Evolutionary conservation across 2,113 vertebrate genomes (phyloP), one percentile per base, ranked within the genome.

Genomic region (Otolemur garnettii): DNA sequence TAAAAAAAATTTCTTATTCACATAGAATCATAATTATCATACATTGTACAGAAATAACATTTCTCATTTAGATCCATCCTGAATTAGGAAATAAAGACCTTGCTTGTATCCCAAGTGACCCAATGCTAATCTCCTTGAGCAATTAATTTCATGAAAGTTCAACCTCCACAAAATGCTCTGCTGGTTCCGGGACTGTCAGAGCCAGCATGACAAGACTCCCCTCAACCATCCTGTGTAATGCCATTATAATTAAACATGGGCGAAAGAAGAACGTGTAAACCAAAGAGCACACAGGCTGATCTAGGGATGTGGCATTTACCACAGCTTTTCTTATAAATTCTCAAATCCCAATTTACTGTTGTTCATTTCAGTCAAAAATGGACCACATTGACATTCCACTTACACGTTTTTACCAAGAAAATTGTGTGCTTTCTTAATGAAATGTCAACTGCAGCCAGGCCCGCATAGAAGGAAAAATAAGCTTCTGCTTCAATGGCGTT

Each of bases 41-140:
- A 77, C 93, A 64, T 4, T 45, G 30, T 21, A 64, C 28, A 79
- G 93, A 96, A 93, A 80, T 86, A 97, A 57, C 24, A 82, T 45
- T 53, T 77, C 86, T 96, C 71, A 85, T 93, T 93, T 92, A 90
- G 12, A 33, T 72, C 71, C 45, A 87, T 85, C 53, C 95, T 88
- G 60, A 92, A 77, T 95, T 95, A 68, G 86, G 78, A 93, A 88
- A 85, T 86, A 85, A 95, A 92, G 55, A 62, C 24, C 22, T 90
- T 50, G 88, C 33, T 57, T 72, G 26, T 33, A 62, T 66, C 72
- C 86, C 77, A 45, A 79, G 55, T 81, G 91, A 72, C 50, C 33
- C 33, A 59, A 26, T 24, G 82, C 3, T 79, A 89, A 96, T 83
- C 55, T 0, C 24, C 66, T 13, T 69, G 57, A 87, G 71, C 42